phyloP scores from a whole-genome alignment of 2,888 invertebrate species.

The Onthophagus sagittarius region DNA sequence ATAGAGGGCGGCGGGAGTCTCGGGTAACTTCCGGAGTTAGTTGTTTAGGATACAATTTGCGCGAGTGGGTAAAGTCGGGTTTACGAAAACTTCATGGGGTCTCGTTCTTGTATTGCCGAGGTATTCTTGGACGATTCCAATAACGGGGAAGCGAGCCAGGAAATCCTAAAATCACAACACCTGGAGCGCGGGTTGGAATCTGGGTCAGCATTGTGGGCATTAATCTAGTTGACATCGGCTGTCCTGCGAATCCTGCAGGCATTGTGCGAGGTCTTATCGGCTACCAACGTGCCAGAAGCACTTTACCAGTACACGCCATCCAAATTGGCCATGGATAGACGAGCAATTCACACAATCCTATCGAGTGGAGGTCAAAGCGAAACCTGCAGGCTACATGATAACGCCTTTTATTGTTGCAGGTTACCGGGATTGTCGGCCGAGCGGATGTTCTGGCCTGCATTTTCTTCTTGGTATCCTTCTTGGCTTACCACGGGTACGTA shows the following conservation, averaged over 20 bases:
- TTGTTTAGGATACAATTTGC: neutral
- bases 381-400: neutral
- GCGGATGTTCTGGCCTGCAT: constrained; percentile 83
- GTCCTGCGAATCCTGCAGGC: neutral
- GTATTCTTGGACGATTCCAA: neutral
- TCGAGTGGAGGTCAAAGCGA: neutral
- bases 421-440: constrained; percentile 82
- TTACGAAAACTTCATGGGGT: neutral
- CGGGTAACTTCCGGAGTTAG: neutral
- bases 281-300: neutral
- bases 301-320: neutral
- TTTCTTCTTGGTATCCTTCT: constrained; percentile 75
- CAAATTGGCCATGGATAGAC: neutral
- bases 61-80: neutral
- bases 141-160: neutral
- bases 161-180: neutral
- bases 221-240: neutral
- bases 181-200: neutral
- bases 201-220: neutral
- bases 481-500: constrained; percentile 71
- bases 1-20: neutral
- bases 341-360: neutral
- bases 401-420: constrained; percentile 52
- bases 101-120: neutral
- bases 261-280: neutral